These are phyloP conservation scores for Centropristis striata DNA, from an alignment of 2,113 vertebrate genomes.

Conservation along the genomic window DNA sequence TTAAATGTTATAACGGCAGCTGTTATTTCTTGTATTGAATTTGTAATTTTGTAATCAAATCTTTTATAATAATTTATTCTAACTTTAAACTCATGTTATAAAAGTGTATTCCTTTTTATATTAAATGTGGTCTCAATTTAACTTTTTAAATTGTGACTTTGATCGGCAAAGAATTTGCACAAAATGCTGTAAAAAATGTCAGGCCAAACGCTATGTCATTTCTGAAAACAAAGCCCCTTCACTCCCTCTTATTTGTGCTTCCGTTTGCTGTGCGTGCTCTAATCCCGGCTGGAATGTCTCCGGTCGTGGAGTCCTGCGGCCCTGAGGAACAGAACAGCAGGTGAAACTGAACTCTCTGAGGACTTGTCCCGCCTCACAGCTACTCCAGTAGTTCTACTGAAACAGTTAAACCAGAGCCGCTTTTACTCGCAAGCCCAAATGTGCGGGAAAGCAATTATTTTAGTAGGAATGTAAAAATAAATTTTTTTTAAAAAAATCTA, in stretches of 20 bases:
- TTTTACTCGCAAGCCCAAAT: slow-evolving; percentile 24
- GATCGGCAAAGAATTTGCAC: neutral
- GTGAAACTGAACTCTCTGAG: slow-evolving; percentile 75
- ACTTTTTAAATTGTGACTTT: neutral
- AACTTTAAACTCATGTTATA: neutral
- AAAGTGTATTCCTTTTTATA: neutral
- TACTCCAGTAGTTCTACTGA: slow-evolving; percentile 36
- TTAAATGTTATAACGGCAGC: neutral
- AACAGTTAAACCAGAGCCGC: slow-evolving; percentile 17
- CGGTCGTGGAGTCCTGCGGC: slow-evolving; percentile 63
- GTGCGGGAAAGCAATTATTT: neutral
- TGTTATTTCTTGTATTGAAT: neutral
- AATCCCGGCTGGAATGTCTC: slow-evolving; percentile 85
- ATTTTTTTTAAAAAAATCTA: neutral
- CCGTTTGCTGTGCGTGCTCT: slow-evolving; percentile 67
- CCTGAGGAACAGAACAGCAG: slow-evolving; percentile 76
- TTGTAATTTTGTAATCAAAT: neutral
- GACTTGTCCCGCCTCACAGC: slow-evolving; percentile 53
- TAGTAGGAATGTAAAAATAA: neutral
- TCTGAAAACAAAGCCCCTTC: slow-evolving; percentile 25
- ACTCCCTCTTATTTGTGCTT: slow-evolving; percentile 69
- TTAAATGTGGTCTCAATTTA: neutral
- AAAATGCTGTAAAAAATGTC: slow-evolving; percentile 2
- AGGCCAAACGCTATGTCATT: neutral
- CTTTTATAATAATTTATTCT: too few relatives aligned